A percentile compares a stretch with the other conserved stretches of the same genome.
Conservation (phyloP, 2,888 invertebrate species). For the Glyphotaelius pellucidus region DNA sequence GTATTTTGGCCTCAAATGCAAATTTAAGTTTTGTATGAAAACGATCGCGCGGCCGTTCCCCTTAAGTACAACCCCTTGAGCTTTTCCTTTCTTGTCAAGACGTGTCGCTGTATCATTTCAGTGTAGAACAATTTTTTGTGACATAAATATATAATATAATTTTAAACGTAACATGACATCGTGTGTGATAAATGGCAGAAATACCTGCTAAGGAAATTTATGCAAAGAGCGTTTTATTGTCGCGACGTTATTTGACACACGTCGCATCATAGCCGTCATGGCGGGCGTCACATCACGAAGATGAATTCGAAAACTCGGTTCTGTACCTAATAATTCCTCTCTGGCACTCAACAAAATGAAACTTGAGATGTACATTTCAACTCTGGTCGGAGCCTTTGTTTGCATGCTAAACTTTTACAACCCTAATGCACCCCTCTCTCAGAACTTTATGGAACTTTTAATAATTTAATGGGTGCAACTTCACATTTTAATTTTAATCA, state of each 20-base stretch:
- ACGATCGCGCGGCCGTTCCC: too few species aligned
- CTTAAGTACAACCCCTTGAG: neutral
- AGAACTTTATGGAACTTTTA: neutral
- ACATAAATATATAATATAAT: slow-evolving; percentile 8
- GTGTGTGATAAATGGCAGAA: slow-evolving; percentile 38
- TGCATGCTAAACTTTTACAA: slow-evolving; percentile 26
- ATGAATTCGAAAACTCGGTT: slow-evolving; percentile 50
- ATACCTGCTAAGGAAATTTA: slow-evolving; percentile 36
- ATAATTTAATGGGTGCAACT: slow-evolving; percentile 4
- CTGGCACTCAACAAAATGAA: slow-evolving; percentile 43
- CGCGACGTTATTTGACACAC: slow-evolving; percentile 38
- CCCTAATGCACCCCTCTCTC: slow-evolving; percentile 1
- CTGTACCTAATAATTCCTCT: slow-evolving; percentile 35
- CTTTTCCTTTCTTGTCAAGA: neutral
- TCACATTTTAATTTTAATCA: neutral
- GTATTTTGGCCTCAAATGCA: too few species aligned
- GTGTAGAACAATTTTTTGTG: neutral
- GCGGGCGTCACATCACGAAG: slow-evolving; percentile 13
- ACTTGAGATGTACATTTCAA: slow-evolving; percentile 43
- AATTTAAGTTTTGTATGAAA: too few species aligned
- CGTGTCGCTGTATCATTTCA: neutral
- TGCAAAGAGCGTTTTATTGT: slow-evolving; percentile 49
- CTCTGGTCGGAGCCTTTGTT: slow-evolving; percentile 23
- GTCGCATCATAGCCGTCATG: slow-evolving; percentile 29
- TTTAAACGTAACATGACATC: slow-evolving; percentile 29